These are phyloP conservation scores for Oenanthe oenanthe DNA, from an alignment of 2,113 vertebrate genomes.

Conservation along the genomic window DNA sequence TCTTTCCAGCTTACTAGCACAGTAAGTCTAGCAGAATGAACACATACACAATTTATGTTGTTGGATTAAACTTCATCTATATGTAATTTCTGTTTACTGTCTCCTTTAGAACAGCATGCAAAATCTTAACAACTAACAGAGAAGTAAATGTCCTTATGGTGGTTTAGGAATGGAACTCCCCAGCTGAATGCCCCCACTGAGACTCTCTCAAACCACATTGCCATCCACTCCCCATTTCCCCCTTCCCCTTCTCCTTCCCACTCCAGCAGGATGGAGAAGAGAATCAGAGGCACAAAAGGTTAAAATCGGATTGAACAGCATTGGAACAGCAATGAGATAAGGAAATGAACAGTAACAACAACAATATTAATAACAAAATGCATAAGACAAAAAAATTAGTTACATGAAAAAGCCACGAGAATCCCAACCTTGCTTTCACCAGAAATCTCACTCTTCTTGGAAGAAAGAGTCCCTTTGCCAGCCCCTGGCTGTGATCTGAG, in stretches of 20 bases:
- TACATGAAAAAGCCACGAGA: background rate
- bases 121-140: background rate
- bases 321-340: background rate
- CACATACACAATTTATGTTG: background rate
- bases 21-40: background rate
- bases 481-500: background rate
- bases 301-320: background rate
- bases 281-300: background rate
- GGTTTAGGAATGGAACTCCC: background rate
- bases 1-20: background rate
- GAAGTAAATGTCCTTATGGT: background rate
- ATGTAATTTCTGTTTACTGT: background rate
- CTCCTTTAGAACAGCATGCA: background rate
- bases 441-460: background rate
- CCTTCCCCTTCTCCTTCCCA: background rate
- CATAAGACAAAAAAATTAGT: background rate
- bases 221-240: background rate
- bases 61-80: background rate
- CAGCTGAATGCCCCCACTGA: rapidly evolving
- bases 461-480: background rate
- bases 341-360: background rate
- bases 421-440: background rate
- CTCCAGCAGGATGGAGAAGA: background rate
- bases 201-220: background rate
- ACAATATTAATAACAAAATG: background rate